Evolutionary conservation across 2,888 invertebrate genomes (phyloP), one percentile per base, ranked within the genome.

Genomic region (Odiellus spinosus): DNA sequence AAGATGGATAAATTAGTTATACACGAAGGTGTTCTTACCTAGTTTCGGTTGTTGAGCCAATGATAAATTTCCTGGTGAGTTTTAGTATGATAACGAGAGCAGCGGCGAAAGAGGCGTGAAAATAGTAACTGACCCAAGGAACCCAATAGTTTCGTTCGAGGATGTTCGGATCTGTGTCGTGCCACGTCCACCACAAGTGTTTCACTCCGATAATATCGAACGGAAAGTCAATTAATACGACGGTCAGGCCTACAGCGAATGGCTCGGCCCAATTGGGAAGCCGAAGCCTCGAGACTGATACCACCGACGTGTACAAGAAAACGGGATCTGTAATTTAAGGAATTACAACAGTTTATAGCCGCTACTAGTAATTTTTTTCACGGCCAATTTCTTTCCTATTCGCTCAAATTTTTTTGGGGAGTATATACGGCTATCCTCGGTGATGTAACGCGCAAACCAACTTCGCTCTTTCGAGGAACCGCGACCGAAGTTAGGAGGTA

Each of bases 141-240:
- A 84, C 82, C 77, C 79, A 81, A 64, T 82, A 83, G 63, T 78
- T 77, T 36, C 82, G 72, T 61, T 83, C 82, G 53, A 62, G 70
- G 49, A 71, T 67, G 59, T 70, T 72, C 21, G 71, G 70, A 49
- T 72, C 71, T 2, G 69, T 69, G 57, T 71, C 71, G 56, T 84
- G 83, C 84, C 84, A 85, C 1, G 80, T 78, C 83, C 83, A 84
- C 67, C 82, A 83, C 14, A 82, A 66, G 61, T 78, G 77, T 63
- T 81, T 81, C 11, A 82, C 76, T 1, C 78, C 76, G 49, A 80
- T 76, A 44, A 84, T 80, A 60, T 84, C 83, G 61, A 81, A 83
- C 0, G 84, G 82, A 41, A 83, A 69, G 61, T 85, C 83, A 34
- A 83, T 73, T 40, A 83, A 67, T 1, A 83, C 77, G 0, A 76